These are phyloP conservation scores for Pollenia griseotomentosa DNA, from an alignment of 2,888 invertebrate genomes.

Conservation along the genomic window DNA sequence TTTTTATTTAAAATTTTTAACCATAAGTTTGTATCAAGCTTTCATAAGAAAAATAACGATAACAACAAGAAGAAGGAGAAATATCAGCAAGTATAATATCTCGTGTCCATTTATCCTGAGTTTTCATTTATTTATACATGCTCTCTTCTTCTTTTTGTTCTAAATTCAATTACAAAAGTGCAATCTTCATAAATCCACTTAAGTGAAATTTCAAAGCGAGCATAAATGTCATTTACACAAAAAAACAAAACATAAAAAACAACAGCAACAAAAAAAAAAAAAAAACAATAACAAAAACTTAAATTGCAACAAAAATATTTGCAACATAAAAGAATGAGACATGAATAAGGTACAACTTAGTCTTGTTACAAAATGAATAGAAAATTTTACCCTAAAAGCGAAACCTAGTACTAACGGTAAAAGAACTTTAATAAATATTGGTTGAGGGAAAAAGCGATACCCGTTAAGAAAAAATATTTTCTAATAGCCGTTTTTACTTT, in stretches of 20 bases:
- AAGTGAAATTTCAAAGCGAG: slow-evolving; percentile 75
- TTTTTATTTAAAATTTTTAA: slow-evolving; percentile 36
- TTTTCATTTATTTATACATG: not conserved
- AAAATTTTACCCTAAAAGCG: slow-evolving; percentile 12
- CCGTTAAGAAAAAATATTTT: no score
- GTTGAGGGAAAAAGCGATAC: not conserved
- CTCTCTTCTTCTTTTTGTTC: slow-evolving; percentile 43
- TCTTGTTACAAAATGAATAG: slow-evolving; percentile 44
- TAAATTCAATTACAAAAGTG: slow-evolving; percentile 76
- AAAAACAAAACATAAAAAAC: slow-evolving; percentile 51
- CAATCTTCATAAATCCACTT: slow-evolving; percentile 77
- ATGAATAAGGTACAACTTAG: slow-evolving; percentile 36
- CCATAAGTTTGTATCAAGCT: slow-evolving; percentile 62
- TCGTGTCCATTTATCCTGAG: slow-evolving; percentile 61
- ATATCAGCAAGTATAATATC: slow-evolving; percentile 51
- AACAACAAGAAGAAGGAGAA: slow-evolving; percentile 7
- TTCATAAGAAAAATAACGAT: slow-evolving; percentile 17
- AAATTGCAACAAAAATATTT: slow-evolving; percentile 53
- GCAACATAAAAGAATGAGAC: slow-evolving; percentile 38
- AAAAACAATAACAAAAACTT: slow-evolving; percentile 16
- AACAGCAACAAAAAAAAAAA: slow-evolving; percentile 48
- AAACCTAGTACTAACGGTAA: not conserved
- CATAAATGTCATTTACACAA: slow-evolving; percentile 75
- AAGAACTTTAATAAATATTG: not conserved
- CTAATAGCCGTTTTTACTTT: not conserved